phyloP scores from a whole-genome alignment of 2,888 invertebrate species.

The Chymomyza procnemis region DNA sequence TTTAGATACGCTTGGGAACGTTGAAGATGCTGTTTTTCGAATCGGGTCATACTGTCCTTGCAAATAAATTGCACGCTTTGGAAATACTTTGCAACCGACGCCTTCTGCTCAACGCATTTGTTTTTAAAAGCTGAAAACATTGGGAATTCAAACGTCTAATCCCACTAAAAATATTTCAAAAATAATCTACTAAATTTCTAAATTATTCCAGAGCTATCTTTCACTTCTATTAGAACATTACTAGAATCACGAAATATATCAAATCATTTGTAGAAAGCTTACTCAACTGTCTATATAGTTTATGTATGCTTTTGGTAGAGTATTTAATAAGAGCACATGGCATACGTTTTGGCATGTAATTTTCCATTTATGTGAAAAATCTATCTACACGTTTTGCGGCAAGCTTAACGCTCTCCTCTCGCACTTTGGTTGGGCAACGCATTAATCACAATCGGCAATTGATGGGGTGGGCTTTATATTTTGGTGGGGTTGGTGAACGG shows the following conservation, averaged over 20 bases:
- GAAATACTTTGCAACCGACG: too few relatives aligned
- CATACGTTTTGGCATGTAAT: conserved; percentile 63
- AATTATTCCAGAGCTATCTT: too few relatives aligned
- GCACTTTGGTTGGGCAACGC: conserved; percentile 56
- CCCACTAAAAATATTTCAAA: too few relatives aligned
- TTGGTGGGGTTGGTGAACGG: neutral
- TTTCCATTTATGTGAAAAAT: conserved; percentile 15
- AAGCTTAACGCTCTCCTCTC: conserved; percentile 48
- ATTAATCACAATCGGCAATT: conserved; percentile 75
- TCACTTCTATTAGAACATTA: too few relatives aligned
- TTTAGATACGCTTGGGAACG: neutral
- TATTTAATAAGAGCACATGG: conserved; percentile 2
- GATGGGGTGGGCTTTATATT: conserved; percentile 5
- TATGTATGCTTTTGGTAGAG: neutral
- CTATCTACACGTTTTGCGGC: conserved; percentile 35
- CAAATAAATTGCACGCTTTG: too few relatives aligned
- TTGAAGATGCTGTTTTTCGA: too few relatives aligned
- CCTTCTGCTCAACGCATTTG: too few relatives aligned
- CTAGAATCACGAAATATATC: too few relatives aligned
- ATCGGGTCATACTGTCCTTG: too few relatives aligned
- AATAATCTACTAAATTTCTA: too few relatives aligned
- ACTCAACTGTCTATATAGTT: neutral
- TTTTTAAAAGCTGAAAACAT: too few relatives aligned
- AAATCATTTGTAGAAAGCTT: neutral
- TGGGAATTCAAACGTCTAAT: too few relatives aligned